Evolutionary conservation across 1,140 invertebrate genomes (phyloP), one percentile per base, ranked within the genome.

Genomic region (Holcopasites calliopsidis): DNA sequence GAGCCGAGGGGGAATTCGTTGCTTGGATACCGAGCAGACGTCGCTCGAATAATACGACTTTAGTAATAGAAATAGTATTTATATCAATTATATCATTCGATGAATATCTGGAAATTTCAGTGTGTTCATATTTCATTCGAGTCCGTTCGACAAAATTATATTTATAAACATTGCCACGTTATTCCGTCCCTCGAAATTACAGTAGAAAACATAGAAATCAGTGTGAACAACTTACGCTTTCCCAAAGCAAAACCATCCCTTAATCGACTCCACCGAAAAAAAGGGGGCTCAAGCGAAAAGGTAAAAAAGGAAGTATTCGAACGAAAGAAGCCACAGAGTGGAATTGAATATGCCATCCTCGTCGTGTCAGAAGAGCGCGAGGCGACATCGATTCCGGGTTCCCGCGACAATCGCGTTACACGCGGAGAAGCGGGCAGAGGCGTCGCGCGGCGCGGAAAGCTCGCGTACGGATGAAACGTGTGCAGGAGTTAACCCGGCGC

Each of bases 361-460:
- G 57, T 60, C 69, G 42, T 1, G 47, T 23, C 3, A 2, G 10
- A 26, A 18, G 4, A 33, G 13, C 28, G 16, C 6, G 33, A n/a
- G 57, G n/a, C 13, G 38, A 42, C 52, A 66, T 74, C 71, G 50
- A 74, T 66, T 74, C 28, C 61, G 38, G 16, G 38, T 64, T 74
- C 62, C 42, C 38, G 18, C 50, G 40, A 42, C 61, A 66, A 74
- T 74, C 54, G 38, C 23, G 62, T 74, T 74, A 74, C 47, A 44
- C 38, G 28, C n/a, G 21, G 40, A n/a, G n/a, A 66, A 74, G 71
- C 55, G 71, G 71, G 26, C 62, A 52, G 61, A 66, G 55, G 62
- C 71, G 62, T 44, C 49, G 49, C 2, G 28, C 6, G 38, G 49
- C 0, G 28, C 10, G 18, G 28, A 79, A 62, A 66, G 44, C 21